Conservation (phyloP, 37 sponge, comb jelly and placozoan genomes). For the Dysidea cf. avara region DNA sequence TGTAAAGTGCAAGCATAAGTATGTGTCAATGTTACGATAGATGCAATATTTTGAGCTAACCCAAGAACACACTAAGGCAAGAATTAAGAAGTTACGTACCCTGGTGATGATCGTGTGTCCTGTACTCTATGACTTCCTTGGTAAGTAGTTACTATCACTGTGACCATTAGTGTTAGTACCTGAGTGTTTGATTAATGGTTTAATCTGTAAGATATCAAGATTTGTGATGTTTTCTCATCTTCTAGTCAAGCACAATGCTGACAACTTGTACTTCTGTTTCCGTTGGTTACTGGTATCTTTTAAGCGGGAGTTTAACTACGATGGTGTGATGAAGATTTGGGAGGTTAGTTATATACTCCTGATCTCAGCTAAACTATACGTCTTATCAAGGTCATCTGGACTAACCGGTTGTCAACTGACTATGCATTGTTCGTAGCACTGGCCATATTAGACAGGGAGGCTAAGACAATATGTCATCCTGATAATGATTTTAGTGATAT, state of each 20-base stretch:
- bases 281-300: conserved; percentile 93
- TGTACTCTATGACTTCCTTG: conserved; percentile 69
- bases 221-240: too few species aligned
- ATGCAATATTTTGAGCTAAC: conserved; percentile 76
- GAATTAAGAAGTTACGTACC: conserved; percentile 66
- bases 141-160: conserved; percentile 36
- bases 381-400: conserved; percentile 74
- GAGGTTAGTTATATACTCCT: conserved; percentile 79
- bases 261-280: conserved; percentile 88
- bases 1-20: too few species aligned
- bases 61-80: conserved; percentile 63
- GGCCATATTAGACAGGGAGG: conserved; percentile 77
- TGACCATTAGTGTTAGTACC: not conserved
- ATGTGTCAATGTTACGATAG: conserved; percentile 20
- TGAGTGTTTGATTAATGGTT: too few species aligned
- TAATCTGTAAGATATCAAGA: too few species aligned
- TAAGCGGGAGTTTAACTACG: conserved; percentile 85
- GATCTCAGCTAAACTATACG: not conserved
- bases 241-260: conserved; percentile 75
- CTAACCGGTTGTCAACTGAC: conserved; percentile 60
- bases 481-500: conserved; percentile 66
- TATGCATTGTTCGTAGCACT: conserved; percentile 87
- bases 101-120: conserved; percentile 64
- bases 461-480: conserved; percentile 29
- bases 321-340: conserved; percentile 78